A percentile compares a stretch with the other conserved stretches of the same genome.
Conservation (phyloP, 2,888 invertebrate species). For the Oxyteleia sp. region DNA sequence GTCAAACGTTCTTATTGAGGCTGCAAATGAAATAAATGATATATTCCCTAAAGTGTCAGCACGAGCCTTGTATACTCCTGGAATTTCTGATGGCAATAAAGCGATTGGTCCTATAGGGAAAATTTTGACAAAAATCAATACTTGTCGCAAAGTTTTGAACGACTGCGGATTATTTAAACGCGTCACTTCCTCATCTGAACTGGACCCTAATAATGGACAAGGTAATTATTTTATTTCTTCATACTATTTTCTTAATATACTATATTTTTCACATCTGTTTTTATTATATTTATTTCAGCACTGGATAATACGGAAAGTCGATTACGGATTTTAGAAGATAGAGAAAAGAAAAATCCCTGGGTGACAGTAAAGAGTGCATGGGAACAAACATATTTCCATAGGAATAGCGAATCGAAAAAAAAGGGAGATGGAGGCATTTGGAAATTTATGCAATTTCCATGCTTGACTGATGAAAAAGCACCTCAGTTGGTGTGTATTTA, state of each 20-base stretch:
- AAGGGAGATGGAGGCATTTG: conserved; percentile 3
- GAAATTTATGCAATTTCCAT: conserved; percentile 3
- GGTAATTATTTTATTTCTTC: too few species aligned
- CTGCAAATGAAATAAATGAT: conserved; percentile 9
- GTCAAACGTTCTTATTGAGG: too few species aligned
- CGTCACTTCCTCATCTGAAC: not conserved
- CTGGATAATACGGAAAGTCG: too few species aligned
- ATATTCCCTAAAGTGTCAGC: conserved; percentile 4
- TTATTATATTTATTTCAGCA: too few species aligned
- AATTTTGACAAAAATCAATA: conserved; percentile 15
- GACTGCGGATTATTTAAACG: not conserved
- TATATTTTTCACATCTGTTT: too few species aligned
- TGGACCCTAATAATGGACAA: not conserved
- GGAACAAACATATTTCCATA: not conserved
- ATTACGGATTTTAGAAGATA: too few species aligned
- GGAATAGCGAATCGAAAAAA: not conserved
- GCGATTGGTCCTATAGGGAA: conserved; percentile 8
- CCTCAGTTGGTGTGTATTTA: conserved; percentile 4
- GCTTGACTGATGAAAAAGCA: not conserved
- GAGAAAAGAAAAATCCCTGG: too few species aligned
- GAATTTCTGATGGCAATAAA: conserved; percentile 7
- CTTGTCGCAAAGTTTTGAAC: not conserved
- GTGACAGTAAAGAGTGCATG: not conserved
- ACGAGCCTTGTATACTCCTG: conserved; percentile 3
- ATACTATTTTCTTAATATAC: too few species aligned